Evolutionary conservation across 2,797 vertebrate genomes (phyloP), one percentile per base, ranked within the genome.

Genomic region (Ceryle rudis): DNA sequence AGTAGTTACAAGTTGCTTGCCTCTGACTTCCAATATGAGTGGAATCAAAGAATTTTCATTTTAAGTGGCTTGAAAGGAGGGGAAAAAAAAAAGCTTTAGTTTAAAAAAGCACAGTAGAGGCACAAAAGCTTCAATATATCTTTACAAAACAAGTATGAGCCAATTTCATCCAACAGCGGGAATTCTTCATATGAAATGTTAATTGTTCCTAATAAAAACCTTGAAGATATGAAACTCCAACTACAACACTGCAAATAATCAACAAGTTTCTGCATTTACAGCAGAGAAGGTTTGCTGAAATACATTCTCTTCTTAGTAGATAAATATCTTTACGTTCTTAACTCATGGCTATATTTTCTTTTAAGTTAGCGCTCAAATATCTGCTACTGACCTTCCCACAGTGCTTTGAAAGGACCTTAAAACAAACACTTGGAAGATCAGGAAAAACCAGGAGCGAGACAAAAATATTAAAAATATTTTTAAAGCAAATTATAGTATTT

Each of bases 401-500:
- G 39, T 20, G n/a, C n/a, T 74, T 4, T 82, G 37, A 65, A 7
- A 70, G 15, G 9, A 7, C 39, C 21, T 72, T 22, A 23, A 44
- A 71, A 21, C 31, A 51, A 69, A 42, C 74, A 21, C 9, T 1
- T 61, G 31, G 10, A 11, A 44, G 7, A 39, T 1, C 10, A 79
- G 33, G 5, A 81, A 10, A 44, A 10, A 33, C 1, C 10, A 79
- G 37, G 5, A 81, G 6, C 22, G 19, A 60, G 60, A 25, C 2
- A 66, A 75, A 49, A 58, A 5, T 0, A 0, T 7, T 10, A 9
- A 9, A 18, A 39, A 22, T 20, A 10, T 10, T n/a, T 1, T 79
- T 49, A 37, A 49, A 84, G 42, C 18, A 69, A 58, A n/a, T 35
- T 3, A 8, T 1, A 72, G 18, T 18, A 5, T 52, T 26, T 28